Evolutionary conservation across 1,140 invertebrate species (phyloP).

Genomic region (Dolichoris vasculosae): DNA sequence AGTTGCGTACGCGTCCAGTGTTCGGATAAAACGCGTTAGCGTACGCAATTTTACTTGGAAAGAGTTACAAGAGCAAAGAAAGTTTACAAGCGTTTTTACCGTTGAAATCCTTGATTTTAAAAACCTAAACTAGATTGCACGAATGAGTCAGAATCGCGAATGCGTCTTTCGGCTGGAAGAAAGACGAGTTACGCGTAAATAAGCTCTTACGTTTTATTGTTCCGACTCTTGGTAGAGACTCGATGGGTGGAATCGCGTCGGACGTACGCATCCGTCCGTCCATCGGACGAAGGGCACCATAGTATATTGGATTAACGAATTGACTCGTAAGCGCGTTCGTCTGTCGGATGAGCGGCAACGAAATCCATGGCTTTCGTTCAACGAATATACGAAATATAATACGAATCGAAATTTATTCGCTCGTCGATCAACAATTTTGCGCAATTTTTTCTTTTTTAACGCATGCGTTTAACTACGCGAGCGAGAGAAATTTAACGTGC

Average conservation of each 20-base stretch:
- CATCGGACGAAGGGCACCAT: background rate
- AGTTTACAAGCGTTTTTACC: background rate
- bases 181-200: background rate
- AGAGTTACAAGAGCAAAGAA: background rate
- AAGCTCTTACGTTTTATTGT: background rate
- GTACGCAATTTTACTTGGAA: background rate
- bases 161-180: background rate
- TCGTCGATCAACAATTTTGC: background rate
- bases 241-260: background rate
- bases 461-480: too few relatives aligned
- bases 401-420: background rate
- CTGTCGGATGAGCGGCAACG: background rate
- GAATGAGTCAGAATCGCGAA: background rate
- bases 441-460: background rate
- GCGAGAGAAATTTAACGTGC: background rate
- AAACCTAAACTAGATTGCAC: background rate
- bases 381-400: too few relatives aligned
- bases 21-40: background rate
- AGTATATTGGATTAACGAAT: constrained; percentile 13
- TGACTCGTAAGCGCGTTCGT: background rate
- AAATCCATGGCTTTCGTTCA: background rate
- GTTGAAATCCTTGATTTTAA: background rate
- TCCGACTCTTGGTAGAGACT: background rate
- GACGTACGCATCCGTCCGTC: background rate
- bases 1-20: background rate